Conservation (phyloP, 1,140 invertebrate genomes). For the Drosophila aff. region DNA sequence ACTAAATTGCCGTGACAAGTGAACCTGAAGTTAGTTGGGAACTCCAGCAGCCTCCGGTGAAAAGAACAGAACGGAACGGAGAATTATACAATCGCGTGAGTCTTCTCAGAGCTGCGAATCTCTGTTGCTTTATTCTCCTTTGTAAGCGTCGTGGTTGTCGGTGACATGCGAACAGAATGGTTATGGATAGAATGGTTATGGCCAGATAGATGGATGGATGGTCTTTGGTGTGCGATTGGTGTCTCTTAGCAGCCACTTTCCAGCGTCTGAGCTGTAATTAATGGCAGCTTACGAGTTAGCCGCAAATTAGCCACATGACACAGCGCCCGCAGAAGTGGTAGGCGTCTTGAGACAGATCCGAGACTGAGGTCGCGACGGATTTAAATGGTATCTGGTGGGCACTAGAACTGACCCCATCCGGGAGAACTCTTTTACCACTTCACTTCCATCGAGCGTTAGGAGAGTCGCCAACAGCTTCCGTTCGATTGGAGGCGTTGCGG, state of each 20-base stretch:
- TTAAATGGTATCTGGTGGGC: conserved; percentile 28
- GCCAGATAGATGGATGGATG: conserved; percentile 28
- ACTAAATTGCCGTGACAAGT: conserved; percentile 45
- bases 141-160: conserved; percentile 30
- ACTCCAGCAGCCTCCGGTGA: conserved; percentile 7
- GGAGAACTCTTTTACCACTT: conserved; percentile 29
- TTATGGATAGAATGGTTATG: conserved; percentile 41
- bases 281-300: conserved; percentile 66
- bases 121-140: conserved; percentile 40
- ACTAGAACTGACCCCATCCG: conserved; percentile 38
- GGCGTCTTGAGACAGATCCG: conserved; percentile 42
- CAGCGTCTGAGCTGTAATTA: conserved; percentile 68
- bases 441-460: background rate
- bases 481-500: conserved; percentile 62
- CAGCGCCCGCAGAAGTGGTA: conserved; percentile 38
- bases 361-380: conserved; percentile 24
- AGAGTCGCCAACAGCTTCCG: conserved; percentile 51
- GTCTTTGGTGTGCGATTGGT: conserved; percentile 32
- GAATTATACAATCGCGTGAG: conserved; percentile 46
- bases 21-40: conserved; percentile 24
- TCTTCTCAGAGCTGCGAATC: conserved; percentile 56
- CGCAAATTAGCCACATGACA: conserved; percentile 74
- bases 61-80: conserved; percentile 19
- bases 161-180: conserved; percentile 61
- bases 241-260: conserved; percentile 43